A percentile compares a stretch with the other conserved stretches of the same genome.
Evolutionary conservation across 2,797 vertebrate genomes (phyloP).

Genomic region (Borostomias antarcticus): DNA sequence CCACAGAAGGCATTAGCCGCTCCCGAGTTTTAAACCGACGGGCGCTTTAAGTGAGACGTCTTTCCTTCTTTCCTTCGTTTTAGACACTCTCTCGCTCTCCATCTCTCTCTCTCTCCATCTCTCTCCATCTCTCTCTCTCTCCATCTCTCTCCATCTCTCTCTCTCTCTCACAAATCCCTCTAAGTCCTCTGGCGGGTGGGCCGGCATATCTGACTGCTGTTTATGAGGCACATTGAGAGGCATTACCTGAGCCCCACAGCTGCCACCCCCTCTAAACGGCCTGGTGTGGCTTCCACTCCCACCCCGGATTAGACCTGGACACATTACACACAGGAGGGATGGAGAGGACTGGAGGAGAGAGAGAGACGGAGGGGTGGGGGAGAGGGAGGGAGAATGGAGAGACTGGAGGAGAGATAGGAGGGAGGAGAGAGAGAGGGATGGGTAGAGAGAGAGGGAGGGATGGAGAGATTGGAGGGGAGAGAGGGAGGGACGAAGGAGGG

Average conservation of each 20-base stretch:
- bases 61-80: constrained; percentile 17
- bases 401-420: background rate
- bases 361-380: background rate
- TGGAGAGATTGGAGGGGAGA: background rate
- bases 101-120: constrained; percentile 15
- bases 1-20: too few species aligned
- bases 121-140: too few species aligned
- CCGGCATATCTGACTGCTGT: too few species aligned
- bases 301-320: too few species aligned
- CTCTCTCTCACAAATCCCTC: background rate
- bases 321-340: constrained; percentile 23
- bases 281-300: too few species aligned
- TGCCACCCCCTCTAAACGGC: too few species aligned
- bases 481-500: background rate
- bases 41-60: too few species aligned
- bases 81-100: too few species aligned
- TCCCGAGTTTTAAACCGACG: too few species aligned
- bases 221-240: too few species aligned
- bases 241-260: too few species aligned
- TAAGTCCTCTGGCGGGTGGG: too few species aligned
- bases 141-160: constrained; percentile 23
- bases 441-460: background rate
- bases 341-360: background rate
- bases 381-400: background rate
- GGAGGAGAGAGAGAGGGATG: background rate